Evolutionary conservation across 2,797 vertebrate species (phyloP).

Genomic region (Gallirallus australis): DNA sequence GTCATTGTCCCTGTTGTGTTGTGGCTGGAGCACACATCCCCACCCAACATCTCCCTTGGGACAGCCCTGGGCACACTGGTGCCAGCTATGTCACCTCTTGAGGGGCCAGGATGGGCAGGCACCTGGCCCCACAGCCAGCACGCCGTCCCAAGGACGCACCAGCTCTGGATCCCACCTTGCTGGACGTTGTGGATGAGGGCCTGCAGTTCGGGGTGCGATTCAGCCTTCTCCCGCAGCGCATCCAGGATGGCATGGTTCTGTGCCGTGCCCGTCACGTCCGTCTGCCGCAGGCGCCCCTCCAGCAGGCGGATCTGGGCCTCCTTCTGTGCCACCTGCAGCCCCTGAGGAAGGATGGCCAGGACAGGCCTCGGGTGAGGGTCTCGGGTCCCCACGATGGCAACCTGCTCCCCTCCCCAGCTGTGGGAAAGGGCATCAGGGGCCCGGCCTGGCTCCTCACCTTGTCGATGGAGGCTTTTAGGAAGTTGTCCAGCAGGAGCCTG

Average conservation of each 20-base stretch:
- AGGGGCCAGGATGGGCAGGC: accelerated
- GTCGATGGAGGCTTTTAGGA: conserved; percentile 96
- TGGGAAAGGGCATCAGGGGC: accelerated
- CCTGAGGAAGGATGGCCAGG: conserved; percentile 71
- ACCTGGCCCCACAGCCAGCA: neutral
- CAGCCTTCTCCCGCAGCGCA: conserved; percentile 91
- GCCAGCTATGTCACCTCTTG: neutral
- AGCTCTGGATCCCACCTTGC: conserved; percentile 81
- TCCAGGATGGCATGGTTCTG: conserved; percentile 94
- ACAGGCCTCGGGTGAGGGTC: neutral
- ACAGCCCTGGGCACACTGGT: neutral
- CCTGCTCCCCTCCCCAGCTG: neutral
- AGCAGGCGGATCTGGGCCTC: conserved; percentile 93
- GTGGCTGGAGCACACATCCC: accelerated
- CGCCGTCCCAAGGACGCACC: accelerated
- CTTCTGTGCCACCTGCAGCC: conserved; percentile 94
- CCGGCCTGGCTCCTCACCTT: conserved; percentile 78
- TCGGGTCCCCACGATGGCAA: too few species aligned
- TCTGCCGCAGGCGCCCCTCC: conserved; percentile 93
- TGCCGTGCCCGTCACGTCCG: conserved; percentile 86
- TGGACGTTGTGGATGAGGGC: conserved; percentile 88
- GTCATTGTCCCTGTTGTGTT: neutral
- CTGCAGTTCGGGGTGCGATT: conserved; percentile 91
- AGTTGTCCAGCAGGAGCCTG: conserved; percentile 94
- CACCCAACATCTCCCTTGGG: accelerated